Base-by-base conservation (phyloP, 2,888 invertebrate species). In the Aleiodes testaceus region DNA sequence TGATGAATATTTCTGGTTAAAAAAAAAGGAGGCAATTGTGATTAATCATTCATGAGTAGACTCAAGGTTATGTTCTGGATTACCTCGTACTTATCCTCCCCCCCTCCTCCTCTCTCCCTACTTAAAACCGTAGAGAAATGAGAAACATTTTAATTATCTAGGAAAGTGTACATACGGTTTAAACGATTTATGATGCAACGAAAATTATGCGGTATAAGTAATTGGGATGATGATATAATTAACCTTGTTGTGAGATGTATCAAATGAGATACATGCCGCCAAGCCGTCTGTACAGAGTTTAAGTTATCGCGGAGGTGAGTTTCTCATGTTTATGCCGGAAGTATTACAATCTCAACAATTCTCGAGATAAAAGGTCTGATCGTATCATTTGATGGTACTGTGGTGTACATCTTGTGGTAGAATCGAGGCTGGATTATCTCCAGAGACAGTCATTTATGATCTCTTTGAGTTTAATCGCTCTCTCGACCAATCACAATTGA, bases 201-300 rank as follows among this genome's bases (percentile, higher is more conserved):
- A 26, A 59, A 69, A 69, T 61, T 16, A 69, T 45, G 42, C 36
- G 36, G 59, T 59, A 18, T 36, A 66, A 59, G 49, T 70, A 70
- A 70, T 70, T 66, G 66, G 50, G 26, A 66, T 70, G 59, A 59
- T 59, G 61, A 66, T 70, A 70, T 70, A 70, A 70, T 70, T 70
- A 70, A 53, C 42, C 55, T 64, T 22, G 49, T 55, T 55, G 59
- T 42, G 14, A 52, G 16, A 63, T 44, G 36, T 61, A 63, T 42
- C 18, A 9, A 50, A 50, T 63, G 49, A 69, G 61, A 69, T 49
- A 63, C 16, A 42, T 47, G 61, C 61, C 42, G 69, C 69, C 49
- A 61, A 18, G 61, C 49, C 12, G 61, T 63, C 61, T 61, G 61
- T 42, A 45, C 26, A 5, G 26, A 5, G 3, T 26, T 26, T 26